These are phyloP conservation scores for Butastur rufipennis DNA, from an alignment of 2,113 vertebrate genomes.

Conservation along the genomic window DNA sequence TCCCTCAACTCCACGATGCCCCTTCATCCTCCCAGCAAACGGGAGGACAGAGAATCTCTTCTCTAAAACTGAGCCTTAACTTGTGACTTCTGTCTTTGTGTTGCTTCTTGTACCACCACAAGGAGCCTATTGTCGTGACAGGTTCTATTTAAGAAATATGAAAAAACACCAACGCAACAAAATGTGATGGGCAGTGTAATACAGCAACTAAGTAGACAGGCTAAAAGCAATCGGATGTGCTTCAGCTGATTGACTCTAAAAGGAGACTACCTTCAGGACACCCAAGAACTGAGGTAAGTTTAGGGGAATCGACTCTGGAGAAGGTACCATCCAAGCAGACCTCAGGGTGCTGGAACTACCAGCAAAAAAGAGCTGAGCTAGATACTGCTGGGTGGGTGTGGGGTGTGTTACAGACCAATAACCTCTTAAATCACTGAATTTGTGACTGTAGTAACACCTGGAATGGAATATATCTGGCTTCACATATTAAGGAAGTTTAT, in stretches of 20 bases:
- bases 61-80: neutral
- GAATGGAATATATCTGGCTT: neutral
- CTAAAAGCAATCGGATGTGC: neutral
- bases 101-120: neutral
- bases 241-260: neutral
- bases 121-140: rapidly evolving
- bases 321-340: neutral
- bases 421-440: neutral
- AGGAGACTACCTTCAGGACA: neutral
- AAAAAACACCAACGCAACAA: neutral
- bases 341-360: neutral
- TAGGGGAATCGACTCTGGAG: neutral
- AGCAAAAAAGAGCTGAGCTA: neutral
- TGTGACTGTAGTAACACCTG: neutral
- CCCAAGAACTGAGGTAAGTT: neutral
- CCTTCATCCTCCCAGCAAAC: neutral
- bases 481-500: neutral
- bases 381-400: neutral
- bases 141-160: neutral
- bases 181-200: rapidly evolving
- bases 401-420: neutral
- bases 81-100: neutral
- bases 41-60: neutral
- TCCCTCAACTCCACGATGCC: rapidly evolving
- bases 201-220: neutral